Evolutionary conservation across 1,140 invertebrate species (phyloP), one percentile per base, ranked within the genome.

Genomic region (Cydia fagiglandana): DNA sequence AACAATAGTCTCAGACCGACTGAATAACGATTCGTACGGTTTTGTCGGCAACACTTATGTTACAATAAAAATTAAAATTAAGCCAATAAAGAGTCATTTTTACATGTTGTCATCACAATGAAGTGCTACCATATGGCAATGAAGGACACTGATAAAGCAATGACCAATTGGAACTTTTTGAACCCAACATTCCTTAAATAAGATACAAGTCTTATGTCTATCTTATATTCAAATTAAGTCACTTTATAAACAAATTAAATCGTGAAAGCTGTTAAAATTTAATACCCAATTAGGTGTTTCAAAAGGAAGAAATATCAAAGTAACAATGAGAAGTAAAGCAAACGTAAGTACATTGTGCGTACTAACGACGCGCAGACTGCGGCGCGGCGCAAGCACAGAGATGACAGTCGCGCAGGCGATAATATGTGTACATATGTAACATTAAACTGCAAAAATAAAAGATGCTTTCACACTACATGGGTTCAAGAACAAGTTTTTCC

Each of bases 401-500:
- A 81, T 88, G 91, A 90, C 89, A 91, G 87, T 85, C 86, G 83
- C 83, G 76, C 81, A 86, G 79, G 83, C 86, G 88, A 90, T 91
- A 93, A 92, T 93, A 91, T 91, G 90, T 93, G 90, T 93, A 91
- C 91, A 91, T 93, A 93, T 92, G 91, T 92, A 92, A 91, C 88
- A 90, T 92, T 93, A 91, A 92, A 89, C 90, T 88, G 90, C 90
- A 91, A 87, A 93, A 93, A 93, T 93, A 93, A 93, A 93, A 86
- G 84, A 92, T 80, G 90, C 88, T 91, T 93, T 93, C 91, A 93
- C 91, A 93, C 91, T 93, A 93, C 91, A 93, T 91, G 89, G 91
- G 85, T 91, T 92, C 90, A 92, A 92, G 88, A 93, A 93, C 91
- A 93, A 93, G 91, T 93, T 93, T 93, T 93, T 93, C 91, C 91